Evolutionary conservation across 2,797 vertebrate species (phyloP).

Genomic region (Girardinus metallicus): DNA sequence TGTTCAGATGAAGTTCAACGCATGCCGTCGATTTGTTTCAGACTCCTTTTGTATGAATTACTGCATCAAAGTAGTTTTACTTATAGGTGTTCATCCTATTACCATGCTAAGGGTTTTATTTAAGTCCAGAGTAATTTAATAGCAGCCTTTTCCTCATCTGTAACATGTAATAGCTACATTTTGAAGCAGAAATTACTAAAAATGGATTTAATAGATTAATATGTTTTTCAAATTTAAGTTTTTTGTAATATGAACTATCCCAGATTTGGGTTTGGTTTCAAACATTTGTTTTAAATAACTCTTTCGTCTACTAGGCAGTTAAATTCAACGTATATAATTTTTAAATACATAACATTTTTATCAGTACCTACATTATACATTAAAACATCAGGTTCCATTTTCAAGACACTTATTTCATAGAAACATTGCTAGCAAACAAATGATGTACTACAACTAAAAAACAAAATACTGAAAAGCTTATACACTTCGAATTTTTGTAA

Average conservation of each 20-base stretch:
- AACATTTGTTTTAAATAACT: conserved; percentile 32
- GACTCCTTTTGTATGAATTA: not conserved
- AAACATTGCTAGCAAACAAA: not conserved
- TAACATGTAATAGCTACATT: too few species aligned
- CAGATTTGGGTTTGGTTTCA: not conserved
- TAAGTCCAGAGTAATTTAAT: not conserved
- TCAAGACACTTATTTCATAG: conserved; percentile 3
- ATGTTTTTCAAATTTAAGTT: too few species aligned
- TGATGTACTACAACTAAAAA: not conserved
- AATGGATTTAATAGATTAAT: too few species aligned
- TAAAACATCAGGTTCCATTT: not conserved
- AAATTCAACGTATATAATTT: not conserved
- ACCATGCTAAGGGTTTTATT: not conserved
- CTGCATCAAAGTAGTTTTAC: not conserved
- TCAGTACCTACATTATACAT: not conserved
- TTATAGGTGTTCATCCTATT: not conserved
- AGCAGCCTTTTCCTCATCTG: not conserved
- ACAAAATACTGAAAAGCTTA: conserved; percentile 7
- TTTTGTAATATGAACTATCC: not conserved
- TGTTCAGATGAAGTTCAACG: not conserved
- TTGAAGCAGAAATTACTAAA: too few species aligned
- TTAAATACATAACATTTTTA: not conserved
- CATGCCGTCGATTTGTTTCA: not conserved
- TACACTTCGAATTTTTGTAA: conserved; percentile 25
- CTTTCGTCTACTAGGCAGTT: not conserved